Evolutionary conservation across 2,888 invertebrate species (phyloP).

Genomic region (Phalangium opilio): DNA sequence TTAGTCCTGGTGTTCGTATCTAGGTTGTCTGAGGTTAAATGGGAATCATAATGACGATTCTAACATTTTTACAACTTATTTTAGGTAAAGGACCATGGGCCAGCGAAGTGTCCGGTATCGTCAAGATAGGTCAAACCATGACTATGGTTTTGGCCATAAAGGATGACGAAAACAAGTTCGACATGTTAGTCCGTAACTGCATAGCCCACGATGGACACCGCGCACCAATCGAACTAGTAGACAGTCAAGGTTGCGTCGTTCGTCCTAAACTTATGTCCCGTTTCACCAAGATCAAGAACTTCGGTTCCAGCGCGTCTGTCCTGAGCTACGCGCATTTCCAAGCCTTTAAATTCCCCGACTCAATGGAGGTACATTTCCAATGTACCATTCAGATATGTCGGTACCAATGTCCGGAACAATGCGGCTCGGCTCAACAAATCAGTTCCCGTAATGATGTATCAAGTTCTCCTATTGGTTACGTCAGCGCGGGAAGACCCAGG

Average conservation of each 20-base stretch:
- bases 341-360: conserved; percentile 88
- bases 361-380: conserved; percentile 91
- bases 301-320: conserved; percentile 80
- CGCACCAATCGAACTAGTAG: conserved; percentile 80
- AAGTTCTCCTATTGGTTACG: conserved; percentile 3
- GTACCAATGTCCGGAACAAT: conserved; percentile 83
- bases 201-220: conserved; percentile 88
- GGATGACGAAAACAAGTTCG: conserved; percentile 85
- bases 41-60: neutral
- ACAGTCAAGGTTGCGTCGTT: conserved; percentile 80
- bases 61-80: neutral
- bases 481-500: conserved; percentile 16
- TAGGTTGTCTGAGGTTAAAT: neutral
- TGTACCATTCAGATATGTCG: conserved; percentile 88
- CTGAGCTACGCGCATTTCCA: conserved; percentile 85
- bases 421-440: conserved; percentile 29
- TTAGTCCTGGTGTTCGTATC: neutral
- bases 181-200: conserved; percentile 85
- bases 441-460: conserved; percentile 8
- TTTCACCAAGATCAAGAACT: conserved; percentile 88
- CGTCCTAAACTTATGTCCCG: conserved; percentile 82
- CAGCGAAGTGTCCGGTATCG: conserved; percentile 80
- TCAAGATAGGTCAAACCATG: conserved; percentile 91
- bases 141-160: conserved; percentile 91
- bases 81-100: conserved; percentile 69